Percentiles rank a stretch among this genome's conserved stretches.
Evolutionary conservation across 2,797 vertebrate genomes (phyloP).

Genomic region (Acropternis orthonyx): DNA sequence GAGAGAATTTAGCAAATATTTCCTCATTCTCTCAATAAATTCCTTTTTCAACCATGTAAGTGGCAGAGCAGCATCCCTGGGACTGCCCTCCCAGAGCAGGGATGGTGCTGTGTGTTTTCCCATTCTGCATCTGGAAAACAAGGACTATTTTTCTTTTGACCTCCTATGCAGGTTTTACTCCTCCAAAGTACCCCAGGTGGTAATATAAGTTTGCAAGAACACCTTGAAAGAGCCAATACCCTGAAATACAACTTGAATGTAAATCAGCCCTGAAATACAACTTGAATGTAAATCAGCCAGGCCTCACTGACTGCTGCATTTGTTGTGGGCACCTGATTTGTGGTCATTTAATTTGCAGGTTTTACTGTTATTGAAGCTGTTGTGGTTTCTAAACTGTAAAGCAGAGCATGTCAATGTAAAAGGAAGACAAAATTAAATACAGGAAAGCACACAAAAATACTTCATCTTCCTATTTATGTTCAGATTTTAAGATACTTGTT

Average conservation of each 20-base stretch:
- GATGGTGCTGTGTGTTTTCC: not conserved
- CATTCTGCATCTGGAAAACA: not conserved
- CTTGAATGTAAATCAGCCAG: not conserved
- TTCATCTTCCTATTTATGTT: not conserved
- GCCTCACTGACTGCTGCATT: not conserved
- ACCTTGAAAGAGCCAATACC: not conserved
- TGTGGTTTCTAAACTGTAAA: not conserved
- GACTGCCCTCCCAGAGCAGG: not conserved
- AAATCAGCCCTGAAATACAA: not conserved
- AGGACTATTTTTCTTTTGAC: rapidly evolving
- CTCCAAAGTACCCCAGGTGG: not conserved
- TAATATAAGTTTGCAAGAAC: not conserved
- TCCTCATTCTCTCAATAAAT: not conserved
- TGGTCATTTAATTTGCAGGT: not conserved
- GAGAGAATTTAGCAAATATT: not conserved
- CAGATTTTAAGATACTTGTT: not conserved
- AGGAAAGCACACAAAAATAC: not conserved
- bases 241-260: not conserved
- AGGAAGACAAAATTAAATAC: not conserved
- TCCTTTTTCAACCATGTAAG: not conserved
- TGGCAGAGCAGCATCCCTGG: not conserved
- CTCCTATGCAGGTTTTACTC: not conserved
- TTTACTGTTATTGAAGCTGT: not conserved
- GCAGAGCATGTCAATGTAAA: not conserved
- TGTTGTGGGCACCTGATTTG: not conserved